A percentile compares a stretch with the other conserved stretches of the same genome.
Evolutionary conservation across 2,888 invertebrate species (phyloP).

Genomic region (Spicauda simplicius): DNA sequence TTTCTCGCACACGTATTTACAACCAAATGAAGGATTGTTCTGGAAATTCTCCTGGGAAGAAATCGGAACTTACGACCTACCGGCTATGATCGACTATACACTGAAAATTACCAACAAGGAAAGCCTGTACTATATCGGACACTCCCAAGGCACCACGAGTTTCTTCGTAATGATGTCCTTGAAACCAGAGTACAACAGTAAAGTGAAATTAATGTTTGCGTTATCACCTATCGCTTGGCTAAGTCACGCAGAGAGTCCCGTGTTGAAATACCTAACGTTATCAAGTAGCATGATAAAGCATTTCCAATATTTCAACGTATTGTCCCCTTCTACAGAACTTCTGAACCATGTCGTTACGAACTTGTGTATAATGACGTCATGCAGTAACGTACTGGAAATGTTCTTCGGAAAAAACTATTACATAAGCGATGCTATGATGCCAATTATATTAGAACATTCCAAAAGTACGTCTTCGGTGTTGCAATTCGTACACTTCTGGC

Average conservation of each 20-base stretch:
- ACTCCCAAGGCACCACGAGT: constrained; percentile 87
- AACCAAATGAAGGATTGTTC: constrained; percentile 49
- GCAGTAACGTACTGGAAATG: constrained; percentile 55
- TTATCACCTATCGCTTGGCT: constrained; percentile 86
- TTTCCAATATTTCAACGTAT: constrained; percentile 50
- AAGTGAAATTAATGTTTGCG: constrained; percentile 82
- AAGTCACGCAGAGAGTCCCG: constrained; percentile 67
- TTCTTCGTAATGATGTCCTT: constrained; percentile 84
- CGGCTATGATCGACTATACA: constrained; percentile 88
- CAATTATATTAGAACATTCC: constrained; percentile 85
- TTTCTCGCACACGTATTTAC: constrained; percentile 72
- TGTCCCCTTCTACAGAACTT: constrained; percentile 54
- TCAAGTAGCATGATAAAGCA: constrained; percentile 50
- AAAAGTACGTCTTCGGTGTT: constrained; percentile 84
- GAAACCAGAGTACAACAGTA: constrained; percentile 82
- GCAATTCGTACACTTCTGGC: constrained; percentile 78
- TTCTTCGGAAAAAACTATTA: constrained; percentile 57
- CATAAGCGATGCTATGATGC: constrained; percentile 77
- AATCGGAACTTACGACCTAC: constrained; percentile 89
- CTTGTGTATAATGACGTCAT: constrained; percentile 55
- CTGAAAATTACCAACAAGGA: constrained; percentile 72
- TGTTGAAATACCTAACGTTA: constrained; percentile 61
- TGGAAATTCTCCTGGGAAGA: constrained; percentile 88
- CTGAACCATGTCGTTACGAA: constrained; percentile 54
- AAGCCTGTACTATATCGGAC: constrained; percentile 87